Evolutionary conservation across 2,888 invertebrate genomes (phyloP), one percentile per base, ranked within the genome.

Genomic region (Adelognathus sp.): DNA sequence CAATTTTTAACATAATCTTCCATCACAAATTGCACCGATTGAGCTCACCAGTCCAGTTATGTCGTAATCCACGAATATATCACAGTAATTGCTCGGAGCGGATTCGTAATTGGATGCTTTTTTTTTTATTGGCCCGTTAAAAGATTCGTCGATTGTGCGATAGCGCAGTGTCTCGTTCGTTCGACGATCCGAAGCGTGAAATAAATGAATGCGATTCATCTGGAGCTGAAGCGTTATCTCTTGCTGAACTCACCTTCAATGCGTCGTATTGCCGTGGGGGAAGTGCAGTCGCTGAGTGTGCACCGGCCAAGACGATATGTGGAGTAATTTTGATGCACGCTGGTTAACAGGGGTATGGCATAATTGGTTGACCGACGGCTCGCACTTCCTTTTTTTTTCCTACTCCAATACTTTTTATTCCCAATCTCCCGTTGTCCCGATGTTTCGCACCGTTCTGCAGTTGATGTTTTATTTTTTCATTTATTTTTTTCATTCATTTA

Each of bases 321-420:
- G 84, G 84, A 86, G 82, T 86, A 87, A 87, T 86, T 87, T 89
- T 86, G 86, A 86, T 87, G 87, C 87, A 86, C 85, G 80, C 83
- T 86, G 86, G 83, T 88, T 85, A 88, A 87, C 86, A 87, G 83
- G 84, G 85, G 79, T 84, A 84, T 84, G 84, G 84, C 84, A 84
- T 84, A 85, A 84, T 85, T 86, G 79, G 69, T n/a, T 81, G 71
- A 71, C 73, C 46, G 70, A 63, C 80, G 76, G 80, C 79, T 78
- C 79, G 80, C 81, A 81, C 81, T 82, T 83, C 80, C 81, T 82
- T 76, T 76, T 56, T 77, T 78, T 75, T n/a, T n/a, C n/a, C n/a
- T 79, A 81, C 77, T 71, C 76, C 81, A 73, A 81, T 81, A 66
- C 52, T 29, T 18, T n/a, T 11, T 6, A 36, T 2, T 54, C 14